Evolutionary conservation across 1,140 invertebrate genomes (phyloP), one percentile per base, ranked within the genome.

Genomic region (Chrysomallon squamiferum): DNA sequence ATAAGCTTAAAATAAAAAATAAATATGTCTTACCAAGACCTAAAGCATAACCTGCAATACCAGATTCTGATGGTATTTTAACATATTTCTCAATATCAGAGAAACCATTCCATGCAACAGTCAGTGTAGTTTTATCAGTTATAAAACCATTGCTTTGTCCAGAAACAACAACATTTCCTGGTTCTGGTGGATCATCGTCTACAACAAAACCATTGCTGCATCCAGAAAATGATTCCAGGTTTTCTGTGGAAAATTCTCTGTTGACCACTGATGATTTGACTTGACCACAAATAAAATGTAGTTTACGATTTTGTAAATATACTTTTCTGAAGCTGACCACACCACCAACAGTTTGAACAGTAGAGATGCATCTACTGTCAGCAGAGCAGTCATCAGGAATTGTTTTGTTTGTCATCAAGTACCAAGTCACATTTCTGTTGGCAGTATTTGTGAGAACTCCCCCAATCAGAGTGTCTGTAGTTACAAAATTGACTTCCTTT

Each of bases 121-220:
- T 25, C 2, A 73, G 27, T n/a, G 54, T 20, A 6, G 45, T 43
- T 6, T 11, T 9, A 27, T 67, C 59, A 6, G 58, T 63, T 6
- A 75, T 33, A 43, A 63, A 75, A 7, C 70, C 73, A 49, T 59
- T 63, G n/a, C 49, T 35, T 13, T 63, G 60, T 20, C 59, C 29
- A 13, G n/a, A 27, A 3, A 76, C 59, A n/a, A 30, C 22, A 18
- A 76, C 69, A 1, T 47, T 30, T 22, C 74, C 74, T 27, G 7
- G n/a, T 11, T 25, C 33, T 7, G 74, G 74, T 2, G 59, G 47
- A 15, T 35, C 54, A 29, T 66, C 50, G 62, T 76, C 74, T 9
- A 76, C 52, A 6, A 71, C 50, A 20, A 76, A 61, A 13, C 74
- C 74, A 60, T 76, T 62, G n/a, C 74, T 68, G 54, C 74, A 76